Base-by-base conservation (phyloP, 2,797 vertebrate species). In the Pangasius sanitwongsei region DNA sequence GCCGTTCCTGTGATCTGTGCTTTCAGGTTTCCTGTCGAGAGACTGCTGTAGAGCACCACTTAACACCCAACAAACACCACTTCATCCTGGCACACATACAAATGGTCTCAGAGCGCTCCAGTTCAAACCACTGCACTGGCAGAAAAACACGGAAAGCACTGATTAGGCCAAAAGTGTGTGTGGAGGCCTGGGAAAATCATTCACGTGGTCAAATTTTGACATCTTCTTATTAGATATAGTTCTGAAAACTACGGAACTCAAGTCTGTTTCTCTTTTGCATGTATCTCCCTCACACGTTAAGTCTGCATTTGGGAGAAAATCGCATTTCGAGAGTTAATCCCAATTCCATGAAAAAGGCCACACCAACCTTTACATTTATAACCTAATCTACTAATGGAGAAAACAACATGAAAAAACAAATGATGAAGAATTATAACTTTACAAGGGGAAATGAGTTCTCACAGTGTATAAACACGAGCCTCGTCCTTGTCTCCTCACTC, bases 11-110 rank as follows among this genome's bases (percentile, higher is more conserved):
- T 48, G 77, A 80, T 59, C 44, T 77, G 77, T 34, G 70, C 85
- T 87, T 87, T 87, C 84, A 86, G 85, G 78, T 74, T 65, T 77
- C 31, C 70, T 63, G 9, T 48, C 0, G 5, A 83, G 44, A 44
- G 78, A 69, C 63, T 84, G 89, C 59, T 41, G 50, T 44, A 84
- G 80, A 70, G 89, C 50, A 67, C 50, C 85, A 87, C 89, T 89
- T 89, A 83, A 89, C 85, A 87, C 70, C 37, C 72, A 53, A 65
- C 78, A 86, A 87, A 91, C 87, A 86, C 86, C 86, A 90, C 11
- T 78, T 59, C 83, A 86, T 88, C 16, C 87, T 87, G 78, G 48
- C 78, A 86, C 67, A 80, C 53, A 50, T 55, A 81, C n/a, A 53
- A 59, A 18, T 53, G 37, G 41, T 87, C 78, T 83, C 77, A 31